Percentiles rank a stretch among this genome's conserved stretches.
These are phyloP conservation scores for Heliconius ismenius DNA, from an alignment of 2,888 invertebrate species.

Conservation along the genomic window DNA sequence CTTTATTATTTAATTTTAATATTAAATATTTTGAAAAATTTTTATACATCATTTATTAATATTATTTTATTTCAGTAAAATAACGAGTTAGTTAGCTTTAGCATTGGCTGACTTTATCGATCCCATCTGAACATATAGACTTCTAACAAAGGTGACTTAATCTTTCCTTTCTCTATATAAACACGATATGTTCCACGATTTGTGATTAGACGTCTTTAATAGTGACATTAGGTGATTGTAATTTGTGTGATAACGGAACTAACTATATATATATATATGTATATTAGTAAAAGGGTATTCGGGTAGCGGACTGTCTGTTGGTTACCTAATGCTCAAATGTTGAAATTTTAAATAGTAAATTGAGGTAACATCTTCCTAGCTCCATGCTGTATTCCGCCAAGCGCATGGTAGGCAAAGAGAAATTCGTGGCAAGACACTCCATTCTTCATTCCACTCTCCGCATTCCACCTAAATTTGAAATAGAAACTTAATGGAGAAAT, in stretches of 20 bases:
- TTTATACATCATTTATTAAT: background rate
- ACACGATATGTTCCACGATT: conserved; percentile 29
- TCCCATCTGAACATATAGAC: background rate
- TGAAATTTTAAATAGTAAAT: background rate
- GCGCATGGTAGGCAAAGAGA: background rate
- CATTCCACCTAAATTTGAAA: background rate
- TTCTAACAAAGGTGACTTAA: background rate
- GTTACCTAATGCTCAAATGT: conserved; percentile 4
- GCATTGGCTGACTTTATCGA: background rate
- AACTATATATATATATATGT: conserved; percentile 7
- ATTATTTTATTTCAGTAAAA: background rate
- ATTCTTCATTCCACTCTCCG: background rate
- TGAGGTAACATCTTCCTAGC: background rate
- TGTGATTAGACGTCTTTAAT: conserved; percentile 22
- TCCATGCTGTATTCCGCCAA: background rate
- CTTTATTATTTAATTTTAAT: too few species aligned
- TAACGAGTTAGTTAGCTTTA: background rate
- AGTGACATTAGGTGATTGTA: conserved; percentile 26
- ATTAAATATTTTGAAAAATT: too few species aligned
- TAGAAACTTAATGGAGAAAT: too few species aligned
- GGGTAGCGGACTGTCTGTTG: conserved; percentile 4
- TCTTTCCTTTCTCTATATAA: background rate
- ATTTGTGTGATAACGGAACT: conserved; percentile 30
- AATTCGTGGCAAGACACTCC: background rate
- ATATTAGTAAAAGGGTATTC: conserved; percentile 12